Evolutionary conservation across 1,140 invertebrate genomes (phyloP).

Genomic region (Hylyphantes graminicola): DNA sequence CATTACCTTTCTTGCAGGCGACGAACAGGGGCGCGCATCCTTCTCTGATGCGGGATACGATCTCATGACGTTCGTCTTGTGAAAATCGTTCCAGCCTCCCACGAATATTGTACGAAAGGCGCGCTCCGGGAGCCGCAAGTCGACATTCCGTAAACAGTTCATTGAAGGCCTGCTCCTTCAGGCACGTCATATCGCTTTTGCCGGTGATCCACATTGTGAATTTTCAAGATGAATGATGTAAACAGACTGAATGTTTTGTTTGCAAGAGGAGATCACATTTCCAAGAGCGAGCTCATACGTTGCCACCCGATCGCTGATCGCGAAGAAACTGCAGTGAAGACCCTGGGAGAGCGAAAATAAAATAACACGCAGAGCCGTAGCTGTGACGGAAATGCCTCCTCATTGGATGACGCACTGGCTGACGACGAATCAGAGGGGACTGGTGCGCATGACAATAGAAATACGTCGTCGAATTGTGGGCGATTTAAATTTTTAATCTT

Average conservation of each 20-base stretch:
- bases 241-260: background rate
- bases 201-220: slow-evolving; percentile 67
- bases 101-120: slow-evolving; percentile 75
- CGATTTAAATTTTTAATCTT: slow-evolving; percentile 8
- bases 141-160: slow-evolving; percentile 79
- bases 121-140: slow-evolving; percentile 75
- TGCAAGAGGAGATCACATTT: background rate
- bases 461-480: background rate
- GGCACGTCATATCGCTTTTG: slow-evolving; percentile 69
- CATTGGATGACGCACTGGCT: slow-evolving; percentile 39
- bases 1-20: slow-evolving; percentile 84
- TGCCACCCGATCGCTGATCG: background rate
- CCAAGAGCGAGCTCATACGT: background rate
- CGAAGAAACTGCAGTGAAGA: background rate
- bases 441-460: slow-evolving; percentile 23
- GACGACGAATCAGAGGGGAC: background rate
- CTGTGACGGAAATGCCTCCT: slow-evolving; percentile 29
- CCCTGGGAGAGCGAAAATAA: slow-evolving; percentile 11
- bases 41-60: slow-evolving; percentile 76
- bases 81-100: slow-evolving; percentile 71
- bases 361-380: slow-evolving; percentile 22
- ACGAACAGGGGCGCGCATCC: slow-evolving; percentile 89
- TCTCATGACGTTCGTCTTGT: slow-evolving; percentile 72
- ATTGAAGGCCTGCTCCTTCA: slow-evolving; percentile 74
- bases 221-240: background rate